phyloP scores from a whole-genome alignment of 2,888 invertebrate genomes.

The Thysanoteuthis rhombus region DNA sequence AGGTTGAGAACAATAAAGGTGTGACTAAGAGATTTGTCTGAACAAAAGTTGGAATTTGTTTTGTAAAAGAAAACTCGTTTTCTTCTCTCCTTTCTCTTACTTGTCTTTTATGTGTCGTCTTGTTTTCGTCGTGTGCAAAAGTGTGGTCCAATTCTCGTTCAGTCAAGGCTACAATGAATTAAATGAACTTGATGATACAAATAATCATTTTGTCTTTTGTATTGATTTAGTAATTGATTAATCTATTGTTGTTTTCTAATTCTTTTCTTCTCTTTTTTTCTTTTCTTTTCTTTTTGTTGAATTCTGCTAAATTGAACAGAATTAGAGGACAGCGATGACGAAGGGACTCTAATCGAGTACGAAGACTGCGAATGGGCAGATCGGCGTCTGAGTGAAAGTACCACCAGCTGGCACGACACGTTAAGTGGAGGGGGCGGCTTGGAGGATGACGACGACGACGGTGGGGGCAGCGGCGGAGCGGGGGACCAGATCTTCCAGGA shows the following conservation, averaged over 20 bases:
- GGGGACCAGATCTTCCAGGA: neutral
- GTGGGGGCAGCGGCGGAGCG: neutral
- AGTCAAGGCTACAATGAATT: neutral
- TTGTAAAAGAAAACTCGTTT: too few relatives aligned
- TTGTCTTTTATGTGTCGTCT: neutral
- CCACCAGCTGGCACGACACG: neutral
- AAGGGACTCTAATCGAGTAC: neutral
- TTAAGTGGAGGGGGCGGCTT: neutral
- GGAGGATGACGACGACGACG: neutral
- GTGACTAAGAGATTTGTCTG: too few relatives aligned
- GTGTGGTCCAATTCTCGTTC: neutral
- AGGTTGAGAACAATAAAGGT: too few relatives aligned
- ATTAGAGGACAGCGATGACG: neutral
- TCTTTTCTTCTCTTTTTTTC: neutral
- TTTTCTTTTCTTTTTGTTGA: neutral
- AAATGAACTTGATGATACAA: too few relatives aligned
- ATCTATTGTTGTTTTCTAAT: neutral
- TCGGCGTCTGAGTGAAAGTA: neutral
- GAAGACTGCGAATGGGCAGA: neutral
- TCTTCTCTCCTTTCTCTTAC: too few relatives aligned
- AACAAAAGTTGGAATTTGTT: too few relatives aligned
- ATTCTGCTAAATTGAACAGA: neutral
- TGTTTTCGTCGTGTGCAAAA: neutral
- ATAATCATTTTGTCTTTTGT: too few relatives aligned
- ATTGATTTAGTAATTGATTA: too few relatives aligned